These are phyloP conservation scores for Pycnomerus fuliginosus DNA, from an alignment of 2,888 invertebrate genomes.

Conservation along the genomic window DNA sequence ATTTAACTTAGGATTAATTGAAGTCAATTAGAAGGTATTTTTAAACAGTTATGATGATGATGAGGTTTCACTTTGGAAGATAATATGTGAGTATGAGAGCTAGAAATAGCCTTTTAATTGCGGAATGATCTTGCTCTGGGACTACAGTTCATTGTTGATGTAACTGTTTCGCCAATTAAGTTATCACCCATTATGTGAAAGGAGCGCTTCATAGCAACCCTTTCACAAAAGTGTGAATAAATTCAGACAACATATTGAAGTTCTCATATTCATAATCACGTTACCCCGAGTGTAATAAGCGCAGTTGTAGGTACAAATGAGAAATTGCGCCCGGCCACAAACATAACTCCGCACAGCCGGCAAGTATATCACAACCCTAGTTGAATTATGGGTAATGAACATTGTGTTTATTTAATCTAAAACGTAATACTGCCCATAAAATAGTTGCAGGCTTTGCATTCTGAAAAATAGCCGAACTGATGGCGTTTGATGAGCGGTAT, in stretches of 20 bases:
- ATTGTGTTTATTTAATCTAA: conserved; percentile 52
- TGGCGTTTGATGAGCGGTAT: conserved; percentile 15
- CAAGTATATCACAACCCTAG: conserved; percentile 48
- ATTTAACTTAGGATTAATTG: too few relatives aligned
- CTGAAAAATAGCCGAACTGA: conserved; percentile 35
- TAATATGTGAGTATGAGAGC: too few relatives aligned
- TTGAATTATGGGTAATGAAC: conserved; percentile 52
- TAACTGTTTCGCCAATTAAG: too few relatives aligned
- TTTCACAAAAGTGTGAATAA: too few relatives aligned
- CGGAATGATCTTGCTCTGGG: too few relatives aligned
- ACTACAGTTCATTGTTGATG: too few relatives aligned
- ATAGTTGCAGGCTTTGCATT: conserved; percentile 33
- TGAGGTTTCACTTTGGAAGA: not conserved
- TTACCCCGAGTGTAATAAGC: conserved; percentile 49
- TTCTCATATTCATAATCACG: conserved; percentile 53
- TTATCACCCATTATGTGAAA: too few relatives aligned
- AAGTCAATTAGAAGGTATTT: too few relatives aligned
- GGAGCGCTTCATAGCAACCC: too few relatives aligned
- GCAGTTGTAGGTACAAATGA: conserved; percentile 52
- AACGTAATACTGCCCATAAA: conserved; percentile 45
- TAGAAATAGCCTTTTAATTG: too few relatives aligned
- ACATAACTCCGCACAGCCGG: conserved; percentile 48
- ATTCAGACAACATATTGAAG: conserved; percentile 30
- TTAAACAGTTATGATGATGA: not conserved
- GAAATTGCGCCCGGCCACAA: conserved; percentile 49